Percentiles rank a stretch among this genome's conserved stretches.
Evolutionary conservation across 2,888 invertebrate species (phyloP).

Genomic region (Andrena fulva): DNA sequence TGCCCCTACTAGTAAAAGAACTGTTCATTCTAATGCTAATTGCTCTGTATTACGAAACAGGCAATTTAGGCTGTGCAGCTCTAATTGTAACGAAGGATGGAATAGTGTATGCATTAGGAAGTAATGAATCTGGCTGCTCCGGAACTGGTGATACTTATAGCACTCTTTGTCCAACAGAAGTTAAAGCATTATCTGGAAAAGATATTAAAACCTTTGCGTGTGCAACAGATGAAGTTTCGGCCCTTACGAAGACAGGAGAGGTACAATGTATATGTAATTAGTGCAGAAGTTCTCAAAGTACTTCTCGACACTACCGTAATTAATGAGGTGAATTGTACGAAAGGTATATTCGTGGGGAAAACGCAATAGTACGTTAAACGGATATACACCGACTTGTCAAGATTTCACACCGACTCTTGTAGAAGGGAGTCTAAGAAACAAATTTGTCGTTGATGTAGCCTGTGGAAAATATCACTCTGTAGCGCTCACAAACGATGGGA

Average conservation of each 20-base stretch:
- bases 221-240: slow-evolving; percentile 87
- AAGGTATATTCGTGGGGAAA: slow-evolving; percentile 87
- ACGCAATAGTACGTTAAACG: slow-evolving; percentile 87
- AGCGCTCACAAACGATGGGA: slow-evolving; percentile 86
- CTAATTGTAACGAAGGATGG: slow-evolving; percentile 87
- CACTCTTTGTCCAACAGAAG: slow-evolving; percentile 86
- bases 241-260: slow-evolving; percentile 86
- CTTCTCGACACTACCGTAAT: not conserved
- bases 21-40: not conserved
- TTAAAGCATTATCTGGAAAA: slow-evolving; percentile 86
- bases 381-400: slow-evolving; percentile 85
- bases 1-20: not conserved
- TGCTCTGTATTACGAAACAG: slow-evolving; percentile 7
- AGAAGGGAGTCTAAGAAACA: slow-evolving; percentile 84
- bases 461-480: slow-evolving; percentile 88
- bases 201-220: slow-evolving; percentile 86
- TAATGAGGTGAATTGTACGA: slow-evolving; percentile 79
- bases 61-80: slow-evolving; percentile 86
- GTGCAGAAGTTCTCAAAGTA: not conserved
- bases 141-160: slow-evolving; percentile 86
- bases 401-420: slow-evolving; percentile 85
- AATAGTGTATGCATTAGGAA: slow-evolving; percentile 87
- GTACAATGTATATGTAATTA: slow-evolving; percentile 57
- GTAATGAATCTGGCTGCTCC: slow-evolving; percentile 86
- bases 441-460: slow-evolving; percentile 85